Percentiles rank a stretch among this genome's conserved stretches.
These are phyloP conservation scores for Drosophila cognata DNA, from an alignment of 2,888 invertebrate genomes.

Conservation along the genomic window DNA sequence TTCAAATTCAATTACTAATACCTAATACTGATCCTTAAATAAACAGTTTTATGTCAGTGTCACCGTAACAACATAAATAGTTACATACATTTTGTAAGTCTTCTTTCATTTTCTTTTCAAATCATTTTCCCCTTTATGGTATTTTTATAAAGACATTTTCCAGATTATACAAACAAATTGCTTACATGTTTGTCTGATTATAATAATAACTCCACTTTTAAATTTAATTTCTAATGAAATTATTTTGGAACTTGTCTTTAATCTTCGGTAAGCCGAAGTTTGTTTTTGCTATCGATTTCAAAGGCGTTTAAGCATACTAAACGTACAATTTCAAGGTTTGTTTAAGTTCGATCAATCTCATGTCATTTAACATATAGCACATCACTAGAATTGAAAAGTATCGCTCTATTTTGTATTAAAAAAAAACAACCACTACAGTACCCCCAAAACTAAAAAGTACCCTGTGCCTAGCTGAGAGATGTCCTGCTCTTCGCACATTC, in stretches of 20 bases:
- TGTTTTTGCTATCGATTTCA: constrained; percentile 17
- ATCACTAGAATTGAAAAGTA: constrained; percentile 30
- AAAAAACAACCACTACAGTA: constrained; percentile 23
- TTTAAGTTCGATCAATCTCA: constrained; percentile 52
- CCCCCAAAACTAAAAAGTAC: constrained; percentile 30
- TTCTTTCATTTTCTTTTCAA: neutral
- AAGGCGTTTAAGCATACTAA: constrained; percentile 28
- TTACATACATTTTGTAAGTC: constrained; percentile 20
- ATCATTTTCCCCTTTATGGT: constrained; percentile 1
- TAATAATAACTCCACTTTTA: no score
- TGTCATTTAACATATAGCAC: constrained; percentile 57
- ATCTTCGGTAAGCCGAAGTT: constrained; percentile 57
- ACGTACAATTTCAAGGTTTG: constrained; percentile 30
- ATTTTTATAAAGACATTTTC: constrained; percentile 16
- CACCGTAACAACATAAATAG: constrained; percentile 49
- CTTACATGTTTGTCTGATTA: neutral
- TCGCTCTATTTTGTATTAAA: constrained; percentile 28
- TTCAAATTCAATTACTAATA: constrained; percentile 25
- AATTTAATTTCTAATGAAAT: neutral
- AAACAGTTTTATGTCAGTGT: constrained; percentile 49
- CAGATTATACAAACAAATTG: neutral
- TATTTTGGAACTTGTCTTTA: constrained; percentile 34
- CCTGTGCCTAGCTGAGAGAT: constrained; percentile 28
- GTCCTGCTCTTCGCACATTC: constrained; percentile 26
- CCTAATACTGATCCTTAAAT: constrained; percentile 27